These are phyloP conservation scores for Sesamia nonagrioides DNA, from an alignment of 1,140 invertebrate species.

Conservation along the genomic window DNA sequence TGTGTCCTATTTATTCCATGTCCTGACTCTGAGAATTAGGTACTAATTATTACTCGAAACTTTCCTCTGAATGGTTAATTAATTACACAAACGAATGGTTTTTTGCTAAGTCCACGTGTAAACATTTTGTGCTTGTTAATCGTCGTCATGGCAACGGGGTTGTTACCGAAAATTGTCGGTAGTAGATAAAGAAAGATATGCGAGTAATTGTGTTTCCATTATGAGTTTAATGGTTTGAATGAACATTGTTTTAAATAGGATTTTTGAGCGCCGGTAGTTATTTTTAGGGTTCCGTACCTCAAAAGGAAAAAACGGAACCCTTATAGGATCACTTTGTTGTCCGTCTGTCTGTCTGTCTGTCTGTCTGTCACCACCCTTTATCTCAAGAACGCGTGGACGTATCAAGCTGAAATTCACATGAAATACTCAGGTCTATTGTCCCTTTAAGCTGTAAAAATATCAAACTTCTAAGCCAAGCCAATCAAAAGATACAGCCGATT, in stretches of 20 bases:
- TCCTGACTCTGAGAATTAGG: neutral
- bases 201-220: neutral
- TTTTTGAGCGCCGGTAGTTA: neutral
- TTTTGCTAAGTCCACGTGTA: conserved; percentile 13
- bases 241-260: neutral
- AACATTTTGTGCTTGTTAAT: conserved; percentile 29
- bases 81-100: conserved; percentile 17
- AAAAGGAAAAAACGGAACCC: too few relatives aligned
- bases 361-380: too few relatives aligned
- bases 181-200: neutral
- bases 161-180: neutral
- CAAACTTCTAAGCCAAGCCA: too few relatives aligned
- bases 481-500: too few relatives aligned
- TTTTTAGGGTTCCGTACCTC: too few relatives aligned
- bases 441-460: too few relatives aligned
- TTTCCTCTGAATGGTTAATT: conserved; percentile 30
- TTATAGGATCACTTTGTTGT: too few relatives aligned
- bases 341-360: too few relatives aligned
- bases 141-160: conserved; percentile 27
- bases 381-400: too few relatives aligned
- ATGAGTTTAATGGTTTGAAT: neutral
- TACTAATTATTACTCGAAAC: conserved; percentile 31
- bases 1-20: neutral
- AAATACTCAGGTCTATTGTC: too few relatives aligned
- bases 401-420: too few relatives aligned